Base-by-base conservation (phyloP, 2,888 invertebrate genomes). In the Parnassius orleans region DNA sequence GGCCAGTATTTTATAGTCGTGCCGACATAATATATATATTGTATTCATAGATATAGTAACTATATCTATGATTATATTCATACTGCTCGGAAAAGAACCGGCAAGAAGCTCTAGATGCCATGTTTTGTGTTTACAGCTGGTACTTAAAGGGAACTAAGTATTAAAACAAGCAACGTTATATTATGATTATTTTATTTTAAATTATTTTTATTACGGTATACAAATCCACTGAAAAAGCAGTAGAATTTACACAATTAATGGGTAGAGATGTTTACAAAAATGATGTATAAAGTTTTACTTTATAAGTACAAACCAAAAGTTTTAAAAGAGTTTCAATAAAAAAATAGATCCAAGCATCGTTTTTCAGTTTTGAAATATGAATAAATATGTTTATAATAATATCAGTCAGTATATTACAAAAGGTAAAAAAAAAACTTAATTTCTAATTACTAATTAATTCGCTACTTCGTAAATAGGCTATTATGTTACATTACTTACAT, bases 391-490 rank as follows among this genome's bases (percentile, higher is more conserved):
- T 46, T 54, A 79, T 77, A 76, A 74, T 71, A 75, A 74, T 71
- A 74, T 85, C 85, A 85, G 85, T 85, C 85, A 80, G 77, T 75
- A 75, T 77, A 70, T 74, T 75, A 80, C 74, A 80, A 80, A 76
- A 76, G 67, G 71, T 73, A 76, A 71, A 76, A 68, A 24, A 47
- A 74, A 71, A 62, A 67, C 55, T 58, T 59, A 58, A 53, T 46
- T 52, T n/a, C 62, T 63, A 62, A 5, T 62, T 43, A 43, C 7
- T 46, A 48, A 15, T 48, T 43, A 44, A 60, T 51, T 44, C 46
- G n/a, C 33, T 50, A 15, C 19, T 41, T 44, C 5, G 48, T 63
- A 58, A 54, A 58, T 51, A 66, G 55, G 48, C 47, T 71, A 72
- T 69, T 79, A 77, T 78, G 71, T 74, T 79, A 80, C 79, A 79